Base-by-base conservation (phyloP, 1,140 invertebrate genomes). In the Sycophaga agraensis region DNA sequence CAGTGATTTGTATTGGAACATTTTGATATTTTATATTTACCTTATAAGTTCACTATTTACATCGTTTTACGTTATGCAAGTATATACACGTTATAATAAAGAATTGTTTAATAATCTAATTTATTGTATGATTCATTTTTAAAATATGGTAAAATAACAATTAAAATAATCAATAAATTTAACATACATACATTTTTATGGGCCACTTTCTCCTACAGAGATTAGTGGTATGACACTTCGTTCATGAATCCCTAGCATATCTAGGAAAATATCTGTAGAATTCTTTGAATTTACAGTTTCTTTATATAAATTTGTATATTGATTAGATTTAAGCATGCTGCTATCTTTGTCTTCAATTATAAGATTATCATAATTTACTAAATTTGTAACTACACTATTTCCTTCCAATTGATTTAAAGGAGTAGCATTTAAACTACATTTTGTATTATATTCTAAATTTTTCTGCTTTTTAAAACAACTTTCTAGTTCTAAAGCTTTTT, bases 401-500 rank as follows among this genome's bases (percentile, higher is more conserved):
- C 24, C 12, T 43, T 51, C n/a, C n/a, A n/a, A n/a, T n/a, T n/a
- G n/a, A n/a, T n/a, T n/a, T n/a, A n/a, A n/a, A n/a, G n/a, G n/a
- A n/a, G n/a, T n/a, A n/a, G n/a, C n/a, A n/a, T n/a, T 19, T 9
- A 39, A 51, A 51, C 40, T 34, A 21, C 59, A 45, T 24, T 59
- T 54, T 24, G 24, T 24, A n/a, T 31, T 35, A 4, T 46, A 2
- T 34, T 51, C 31, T 7, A 42, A 26, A 45, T 59, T 40, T 12
- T 9, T 12, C 37, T 37, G 16, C 17, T 59, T 54, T 2, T 58
- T 51, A 39, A 46, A 46, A 21, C 53, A 21, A 14, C 61, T 71
- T 31, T 75, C 78, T 59, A 74, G 58, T 17, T 72, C 61, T 24
- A 86, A 72, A 17, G 85, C 85, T 56, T 76, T 66, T 40, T 80